Percentiles rank a stretch among this genome's conserved stretches.
Conservation (phyloP, 2,797 vertebrate genomes). For the Argentina silus region DNA sequence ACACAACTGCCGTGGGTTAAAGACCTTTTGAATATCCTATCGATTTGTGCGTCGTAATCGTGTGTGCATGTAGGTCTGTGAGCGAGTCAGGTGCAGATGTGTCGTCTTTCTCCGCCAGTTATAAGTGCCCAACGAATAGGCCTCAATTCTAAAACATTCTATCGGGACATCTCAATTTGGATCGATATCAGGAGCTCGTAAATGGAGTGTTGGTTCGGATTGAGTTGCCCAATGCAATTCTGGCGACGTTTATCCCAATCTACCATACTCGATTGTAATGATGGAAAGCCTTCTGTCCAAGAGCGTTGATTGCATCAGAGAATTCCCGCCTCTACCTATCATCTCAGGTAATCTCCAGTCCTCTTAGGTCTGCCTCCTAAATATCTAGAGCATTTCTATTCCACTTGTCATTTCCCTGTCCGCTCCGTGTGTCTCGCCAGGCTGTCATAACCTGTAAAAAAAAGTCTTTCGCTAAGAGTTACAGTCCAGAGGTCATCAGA, state of each 20-base stretch:
- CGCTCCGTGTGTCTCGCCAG: slow-evolving; percentile 69
- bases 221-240: slow-evolving; percentile 68
- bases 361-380: slow-evolving; percentile 71
- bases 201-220: slow-evolving; percentile 69
- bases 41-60: slow-evolving; percentile 39
- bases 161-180: slow-evolving; percentile 70
- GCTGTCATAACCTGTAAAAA: slow-evolving; percentile 83
- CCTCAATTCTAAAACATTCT: slow-evolving; percentile 67
- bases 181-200: slow-evolving; percentile 68
- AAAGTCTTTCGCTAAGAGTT: slow-evolving; percentile 67
- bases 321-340: slow-evolving; percentile 75
- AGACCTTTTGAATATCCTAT: slow-evolving; percentile 42
- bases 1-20: slow-evolving; percentile 41
- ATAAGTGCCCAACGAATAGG: slow-evolving; percentile 47
- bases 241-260: slow-evolving; percentile 68
- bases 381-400: slow-evolving; percentile 72
- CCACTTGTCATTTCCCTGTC: slow-evolving; percentile 66
- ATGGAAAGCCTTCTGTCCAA: slow-evolving; percentile 75
- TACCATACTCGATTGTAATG: slow-evolving; percentile 67
- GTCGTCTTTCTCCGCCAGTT: slow-evolving; percentile 55
- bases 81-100: slow-evolving; percentile 9
- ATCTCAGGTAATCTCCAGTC: slow-evolving; percentile 76
- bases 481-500: slow-evolving; percentile 79
- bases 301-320: slow-evolving; percentile 72
- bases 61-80: background rate